Percentiles rank a stretch among this genome's conserved stretches.
Conservation (phyloP, 2,888 invertebrate genomes). For the Biston betularia region DNA sequence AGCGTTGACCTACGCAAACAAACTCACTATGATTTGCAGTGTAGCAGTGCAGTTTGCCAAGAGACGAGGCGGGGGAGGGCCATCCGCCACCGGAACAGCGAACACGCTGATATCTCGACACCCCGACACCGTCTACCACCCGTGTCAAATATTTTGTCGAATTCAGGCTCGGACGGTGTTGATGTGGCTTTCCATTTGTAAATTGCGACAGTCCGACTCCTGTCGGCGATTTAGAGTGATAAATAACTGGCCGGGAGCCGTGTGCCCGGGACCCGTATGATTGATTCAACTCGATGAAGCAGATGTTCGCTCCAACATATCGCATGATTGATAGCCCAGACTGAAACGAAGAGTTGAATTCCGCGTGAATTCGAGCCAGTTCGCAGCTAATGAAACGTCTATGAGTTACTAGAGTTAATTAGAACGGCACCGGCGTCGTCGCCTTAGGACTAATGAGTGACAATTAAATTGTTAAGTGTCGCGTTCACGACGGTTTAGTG, state of each 20-base stretch:
- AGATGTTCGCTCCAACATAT: slow-evolving; percentile 64
- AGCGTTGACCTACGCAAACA: slow-evolving; percentile 83
- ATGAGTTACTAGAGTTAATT: slow-evolving; percentile 74
- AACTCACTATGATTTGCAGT: slow-evolving; percentile 83
- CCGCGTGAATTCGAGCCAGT: slow-evolving; percentile 48
- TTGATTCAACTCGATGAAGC: slow-evolving; percentile 73
- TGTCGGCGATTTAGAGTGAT: slow-evolving; percentile 70
- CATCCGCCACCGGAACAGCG: slow-evolving; percentile 69
- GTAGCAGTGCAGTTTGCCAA: slow-evolving; percentile 82
- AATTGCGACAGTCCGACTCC: slow-evolving; percentile 65
- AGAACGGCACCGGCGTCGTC: slow-evolving; percentile 70
- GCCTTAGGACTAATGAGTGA: slow-evolving; percentile 79
- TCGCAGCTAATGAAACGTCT: slow-evolving; percentile 70
- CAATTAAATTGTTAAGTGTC: slow-evolving; percentile 83
- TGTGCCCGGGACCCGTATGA: slow-evolving; percentile 67
- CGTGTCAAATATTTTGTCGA: slow-evolving; percentile 54
- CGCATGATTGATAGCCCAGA: slow-evolving; percentile 70
- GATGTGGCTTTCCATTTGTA: slow-evolving; percentile 61
- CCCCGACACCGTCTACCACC: slow-evolving; percentile 59
- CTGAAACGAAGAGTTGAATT: slow-evolving; percentile 49
- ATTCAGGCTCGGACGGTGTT: slow-evolving; percentile 52
- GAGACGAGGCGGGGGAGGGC: slow-evolving; percentile 73
- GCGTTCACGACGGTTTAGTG: slow-evolving; percentile 77
- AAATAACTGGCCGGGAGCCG: slow-evolving; percentile 68
- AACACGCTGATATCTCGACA: slow-evolving; percentile 73